phyloP scores from a whole-genome alignment of 2,113 vertebrate species.

The Eptesicus fuscus region DNA sequence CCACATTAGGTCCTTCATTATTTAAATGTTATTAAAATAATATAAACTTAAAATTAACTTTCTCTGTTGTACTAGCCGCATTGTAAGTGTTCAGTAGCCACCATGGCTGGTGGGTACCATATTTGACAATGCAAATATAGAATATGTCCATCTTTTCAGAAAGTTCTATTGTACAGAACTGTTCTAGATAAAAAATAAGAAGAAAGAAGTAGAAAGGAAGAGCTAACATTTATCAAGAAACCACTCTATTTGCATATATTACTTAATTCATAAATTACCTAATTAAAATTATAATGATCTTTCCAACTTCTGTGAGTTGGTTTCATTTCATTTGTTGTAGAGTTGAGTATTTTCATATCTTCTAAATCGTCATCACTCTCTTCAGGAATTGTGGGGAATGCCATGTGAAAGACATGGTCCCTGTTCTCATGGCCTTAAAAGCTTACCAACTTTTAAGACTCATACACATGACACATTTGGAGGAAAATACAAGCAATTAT shows the following conservation, averaged over 20 bases:
- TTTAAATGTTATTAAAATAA: slow-evolving; percentile 15
- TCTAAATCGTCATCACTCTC: neutral
- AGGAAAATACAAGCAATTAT: neutral
- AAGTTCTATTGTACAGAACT: neutral
- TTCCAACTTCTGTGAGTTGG: neutral
- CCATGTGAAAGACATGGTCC: neutral
- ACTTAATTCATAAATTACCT: neutral
- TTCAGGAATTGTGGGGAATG: neutral
- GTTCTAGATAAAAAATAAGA: neutral
- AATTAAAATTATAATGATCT: neutral
- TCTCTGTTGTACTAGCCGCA: neutral
- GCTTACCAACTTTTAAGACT: neutral
- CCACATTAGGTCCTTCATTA: neutral
- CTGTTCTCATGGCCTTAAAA: neutral
- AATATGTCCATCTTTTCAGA: neutral
- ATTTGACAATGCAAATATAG: neutral
- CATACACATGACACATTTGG: neutral
- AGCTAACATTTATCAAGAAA: neutral
- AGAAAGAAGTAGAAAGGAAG: neutral
- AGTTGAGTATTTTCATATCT: neutral
- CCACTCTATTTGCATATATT: neutral
- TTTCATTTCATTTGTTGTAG: neutral
- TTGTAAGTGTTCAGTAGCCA: neutral
- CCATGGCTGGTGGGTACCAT: neutral
- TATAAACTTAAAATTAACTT: neutral